Evolutionary conservation across 2,113 vertebrate genomes (phyloP).

Genomic region (Corynorhinus townsendii): DNA sequence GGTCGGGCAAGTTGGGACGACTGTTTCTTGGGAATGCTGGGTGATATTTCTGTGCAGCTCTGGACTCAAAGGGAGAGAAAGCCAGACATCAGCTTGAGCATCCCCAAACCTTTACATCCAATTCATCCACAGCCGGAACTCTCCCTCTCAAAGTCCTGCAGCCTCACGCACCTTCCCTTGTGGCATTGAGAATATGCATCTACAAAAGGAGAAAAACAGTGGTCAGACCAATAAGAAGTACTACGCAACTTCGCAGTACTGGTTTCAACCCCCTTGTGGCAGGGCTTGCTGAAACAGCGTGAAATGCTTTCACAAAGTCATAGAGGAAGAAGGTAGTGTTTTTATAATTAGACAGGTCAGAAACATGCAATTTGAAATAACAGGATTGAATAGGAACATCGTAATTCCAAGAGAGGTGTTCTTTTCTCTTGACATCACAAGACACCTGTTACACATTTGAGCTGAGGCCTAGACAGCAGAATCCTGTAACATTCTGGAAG

Average conservation of each 20-base stretch:
- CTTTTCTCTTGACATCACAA: background rate
- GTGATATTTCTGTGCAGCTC: conserved; percentile 62
- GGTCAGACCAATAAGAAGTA: background rate
- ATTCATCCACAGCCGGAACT: background rate
- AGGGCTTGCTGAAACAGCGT: background rate
- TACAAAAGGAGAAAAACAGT: background rate
- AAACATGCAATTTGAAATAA: conserved; percentile 21
- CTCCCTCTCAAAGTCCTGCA: conserved; percentile 2
- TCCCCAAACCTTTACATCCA: background rate
- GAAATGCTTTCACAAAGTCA: background rate
- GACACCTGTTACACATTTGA: background rate
- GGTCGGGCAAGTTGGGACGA: conserved; percentile 48
- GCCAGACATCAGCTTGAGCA: conserved; percentile 57
- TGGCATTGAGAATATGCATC: conserved; percentile 13
- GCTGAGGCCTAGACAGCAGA: background rate
- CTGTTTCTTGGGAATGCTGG: conserved; percentile 76
- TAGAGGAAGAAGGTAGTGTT: background rate
- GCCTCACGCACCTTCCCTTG: background rate
- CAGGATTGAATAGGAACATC: background rate
- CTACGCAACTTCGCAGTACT: rapidly evolving
- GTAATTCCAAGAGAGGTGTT: background rate
- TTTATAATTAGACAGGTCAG: background rate
- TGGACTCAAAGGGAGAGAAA: conserved; percentile 61
- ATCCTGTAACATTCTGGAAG: background rate
- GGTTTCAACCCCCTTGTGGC: rapidly evolving